Conservation (phyloP, 2,113 vertebrate genomes). For the Pycnonotus jocosus region DNA sequence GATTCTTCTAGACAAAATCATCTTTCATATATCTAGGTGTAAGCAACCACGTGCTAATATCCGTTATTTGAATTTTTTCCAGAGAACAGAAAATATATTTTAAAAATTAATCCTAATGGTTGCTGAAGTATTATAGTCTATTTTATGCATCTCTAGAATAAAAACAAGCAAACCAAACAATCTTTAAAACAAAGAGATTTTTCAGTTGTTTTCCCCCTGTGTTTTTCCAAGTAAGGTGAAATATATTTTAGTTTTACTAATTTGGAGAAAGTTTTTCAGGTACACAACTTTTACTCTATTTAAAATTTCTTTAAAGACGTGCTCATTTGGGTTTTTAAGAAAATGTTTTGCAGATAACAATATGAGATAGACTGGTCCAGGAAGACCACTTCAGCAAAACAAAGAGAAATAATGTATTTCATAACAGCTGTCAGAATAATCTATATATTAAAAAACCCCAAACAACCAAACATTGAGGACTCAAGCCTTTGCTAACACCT, state of each 20-base stretch:
- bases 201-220: accelerated
- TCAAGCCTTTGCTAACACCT: neutral
- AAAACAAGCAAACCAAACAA: neutral
- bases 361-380: neutral
- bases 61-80: neutral
- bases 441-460: neutral
- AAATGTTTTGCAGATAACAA: neutral
- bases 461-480: neutral
- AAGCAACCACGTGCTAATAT: neutral
- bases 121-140: neutral
- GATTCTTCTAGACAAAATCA: neutral
- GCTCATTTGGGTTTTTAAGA: neutral
- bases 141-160: neutral
- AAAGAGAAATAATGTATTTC: neutral
- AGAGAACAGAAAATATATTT: neutral
- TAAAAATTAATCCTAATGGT: neutral
- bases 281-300: neutral
- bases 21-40: neutral
- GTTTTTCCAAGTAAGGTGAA: neutral
- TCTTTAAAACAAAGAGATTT: neutral
- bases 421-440: neutral
- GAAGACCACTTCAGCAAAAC: neutral
- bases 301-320: neutral
- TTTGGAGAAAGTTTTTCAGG: neutral
- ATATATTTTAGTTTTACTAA: neutral